These are phyloP conservation scores for Leptoclinus maculatus DNA, from an alignment of 2,797 vertebrate species.

Conservation along the genomic window DNA sequence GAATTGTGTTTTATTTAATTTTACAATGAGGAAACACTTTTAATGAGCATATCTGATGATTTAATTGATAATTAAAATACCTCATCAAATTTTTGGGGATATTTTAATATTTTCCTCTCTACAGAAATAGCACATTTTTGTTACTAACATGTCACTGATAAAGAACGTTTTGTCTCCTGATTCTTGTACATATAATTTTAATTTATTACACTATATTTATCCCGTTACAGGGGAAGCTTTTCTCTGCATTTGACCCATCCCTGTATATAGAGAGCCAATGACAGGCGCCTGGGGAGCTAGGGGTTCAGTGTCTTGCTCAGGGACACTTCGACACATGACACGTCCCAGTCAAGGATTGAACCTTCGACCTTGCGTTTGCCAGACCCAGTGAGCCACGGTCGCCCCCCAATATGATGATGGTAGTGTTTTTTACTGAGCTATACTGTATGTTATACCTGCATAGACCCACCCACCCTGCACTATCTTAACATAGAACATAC, in stretches of 20 bases:
- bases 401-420: too few relatives aligned
- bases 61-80: background rate
- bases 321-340: too few relatives aligned
- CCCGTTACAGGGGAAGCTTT: too few relatives aligned
- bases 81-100: constrained; percentile 2
- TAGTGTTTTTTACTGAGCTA: constrained; percentile 9
- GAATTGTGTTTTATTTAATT: background rate
- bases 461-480: background rate
- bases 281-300: too few relatives aligned
- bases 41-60: background rate
- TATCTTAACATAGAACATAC: constrained; percentile 42
- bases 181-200: too few relatives aligned
- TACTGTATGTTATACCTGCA: constrained; percentile 1
- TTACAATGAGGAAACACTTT: background rate
- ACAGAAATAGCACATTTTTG: background rate
- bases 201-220: too few relatives aligned
- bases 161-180: background rate
- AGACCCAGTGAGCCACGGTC: too few relatives aligned
- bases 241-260: too few relatives aligned
- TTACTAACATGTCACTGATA: background rate
- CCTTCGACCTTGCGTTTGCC: too few relatives aligned
- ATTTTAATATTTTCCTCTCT: background rate
- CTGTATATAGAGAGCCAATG: too few relatives aligned
- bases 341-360: too few relatives aligned
- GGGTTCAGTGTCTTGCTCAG: too few relatives aligned